Evolutionary conservation across 2,797 vertebrate species (phyloP).

Genomic region (Pelochelys cantorii): DNA sequence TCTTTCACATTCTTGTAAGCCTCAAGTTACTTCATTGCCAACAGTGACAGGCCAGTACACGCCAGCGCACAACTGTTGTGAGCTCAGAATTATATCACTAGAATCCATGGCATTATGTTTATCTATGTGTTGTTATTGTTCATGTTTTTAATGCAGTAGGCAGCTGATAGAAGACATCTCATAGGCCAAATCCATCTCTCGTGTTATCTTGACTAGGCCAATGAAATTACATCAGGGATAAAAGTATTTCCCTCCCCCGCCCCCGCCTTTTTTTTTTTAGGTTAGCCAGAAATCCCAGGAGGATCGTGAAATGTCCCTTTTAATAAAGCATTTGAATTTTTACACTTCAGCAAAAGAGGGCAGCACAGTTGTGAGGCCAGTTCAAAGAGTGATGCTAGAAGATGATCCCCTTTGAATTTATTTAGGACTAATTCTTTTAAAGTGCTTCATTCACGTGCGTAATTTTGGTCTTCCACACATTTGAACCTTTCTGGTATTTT

Average conservation of each 20-base stretch:
- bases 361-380: neutral
- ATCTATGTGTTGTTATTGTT: neutral
- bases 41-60: neutral
- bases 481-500: neutral
- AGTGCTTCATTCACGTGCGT: neutral
- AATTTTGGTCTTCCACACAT: neutral
- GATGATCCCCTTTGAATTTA: neutral
- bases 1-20: neutral
- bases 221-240: neutral
- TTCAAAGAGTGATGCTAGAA: neutral
- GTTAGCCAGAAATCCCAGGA: neutral
- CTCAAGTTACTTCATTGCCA: neutral
- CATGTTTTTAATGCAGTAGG: neutral
- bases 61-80: neutral
- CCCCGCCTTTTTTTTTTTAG: rapidly evolving
- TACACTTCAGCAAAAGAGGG: neutral
- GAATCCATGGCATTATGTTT: neutral
- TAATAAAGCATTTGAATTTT: neutral
- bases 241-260: neutral
- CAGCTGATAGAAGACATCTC: neutral
- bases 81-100: neutral
- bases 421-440: neutral
- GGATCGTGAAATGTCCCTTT: neutral
- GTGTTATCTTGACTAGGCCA: neutral
- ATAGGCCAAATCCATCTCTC: neutral